phyloP scores from a whole-genome alignment of 2,888 invertebrate species.

The Lycophotia porphyrea region DNA sequence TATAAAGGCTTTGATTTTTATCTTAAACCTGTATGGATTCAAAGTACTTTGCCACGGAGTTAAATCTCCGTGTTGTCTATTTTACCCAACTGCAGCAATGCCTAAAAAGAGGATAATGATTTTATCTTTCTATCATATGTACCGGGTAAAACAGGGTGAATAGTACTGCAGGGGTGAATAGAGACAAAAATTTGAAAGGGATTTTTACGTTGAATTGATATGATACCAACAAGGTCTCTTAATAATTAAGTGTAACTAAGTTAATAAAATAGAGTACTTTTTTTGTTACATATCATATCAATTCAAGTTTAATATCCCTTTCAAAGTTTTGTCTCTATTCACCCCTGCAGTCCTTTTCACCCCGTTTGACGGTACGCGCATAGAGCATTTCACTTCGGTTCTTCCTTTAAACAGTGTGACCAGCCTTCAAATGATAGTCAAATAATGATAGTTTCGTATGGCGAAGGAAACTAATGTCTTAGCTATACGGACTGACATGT shows the following conservation, averaged over 20 bases:
- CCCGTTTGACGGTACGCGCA: too few relatives aligned
- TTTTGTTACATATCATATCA: too few relatives aligned
- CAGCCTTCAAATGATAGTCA: conserved; percentile 45
- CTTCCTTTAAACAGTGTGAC: conserved; percentile 59
- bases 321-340: too few relatives aligned
- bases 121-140: neutral
- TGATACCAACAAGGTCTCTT: too few relatives aligned
- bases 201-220: too few relatives aligned
- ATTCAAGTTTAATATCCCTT: too few relatives aligned
- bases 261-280: too few relatives aligned
- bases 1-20: neutral
- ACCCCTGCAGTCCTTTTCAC: too few relatives aligned
- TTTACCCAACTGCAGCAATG: neutral
- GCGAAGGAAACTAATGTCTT: conserved; percentile 36
- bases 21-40: neutral
- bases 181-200: too few relatives aligned
- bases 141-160: too few relatives aligned
- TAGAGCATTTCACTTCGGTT: neutral
- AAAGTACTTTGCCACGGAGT: neutral
- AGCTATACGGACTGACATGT: conserved; percentile 48
- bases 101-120: neutral
- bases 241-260: too few relatives aligned
- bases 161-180: too few relatives aligned
- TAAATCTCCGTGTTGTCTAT: neutral
- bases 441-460: conserved; percentile 48